Evolutionary conservation across 2,797 vertebrate species (phyloP), one percentile per base, ranked within the genome.

Genomic region (Enoplosus armatus): DNA sequence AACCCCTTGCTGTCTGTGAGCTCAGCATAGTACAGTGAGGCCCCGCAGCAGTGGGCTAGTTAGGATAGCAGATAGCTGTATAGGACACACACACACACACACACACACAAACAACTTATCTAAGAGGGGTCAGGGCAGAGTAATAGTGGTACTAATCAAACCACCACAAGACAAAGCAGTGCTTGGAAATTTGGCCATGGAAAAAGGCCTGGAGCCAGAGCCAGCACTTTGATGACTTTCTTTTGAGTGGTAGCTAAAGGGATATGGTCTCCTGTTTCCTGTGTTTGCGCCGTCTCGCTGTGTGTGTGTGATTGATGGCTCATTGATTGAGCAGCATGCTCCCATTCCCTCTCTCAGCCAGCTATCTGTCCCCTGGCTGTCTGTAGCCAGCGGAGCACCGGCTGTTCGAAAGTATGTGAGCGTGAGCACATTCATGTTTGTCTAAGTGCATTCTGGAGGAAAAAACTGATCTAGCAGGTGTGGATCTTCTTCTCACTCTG

Each of bases 181-280:
- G 80, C 74, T 83, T 71, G 66, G 75, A 87, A 89, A 88, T 87
- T 69, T 88, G 84, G 87, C 90, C 51, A 54, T 78, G 84, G 90
- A 92, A 91, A 90, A 91, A 88, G 58, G 84, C 85, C 88, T 33
- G 54, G 71, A 86, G 88, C 85, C 70, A 75, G 70, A 89, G 85
- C 77, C 90, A 87, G 87, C 74, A 51, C 88, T 93, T 92, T 93
- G 90, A 92, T 91, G 91, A 82, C 90, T 93, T 92, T 85, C 80
- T 89, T 87, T 89, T 84, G 88, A 93, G 89, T 88, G 87, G 80
- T 92, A 87, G 90, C 92, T 92, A 90, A 89, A 94, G 85, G 85
- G 89, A 93, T 90, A 89, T 72, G 79, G 70, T 89, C 89, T 85
- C 85, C 85, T 87, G 89, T 92, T 94, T 92, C 90, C 90, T 90